Evolutionary conservation across 2,113 vertebrate genomes (phyloP), one percentile per base, ranked within the genome.

Genomic region (Thalassarche chlororhynchos): DNA sequence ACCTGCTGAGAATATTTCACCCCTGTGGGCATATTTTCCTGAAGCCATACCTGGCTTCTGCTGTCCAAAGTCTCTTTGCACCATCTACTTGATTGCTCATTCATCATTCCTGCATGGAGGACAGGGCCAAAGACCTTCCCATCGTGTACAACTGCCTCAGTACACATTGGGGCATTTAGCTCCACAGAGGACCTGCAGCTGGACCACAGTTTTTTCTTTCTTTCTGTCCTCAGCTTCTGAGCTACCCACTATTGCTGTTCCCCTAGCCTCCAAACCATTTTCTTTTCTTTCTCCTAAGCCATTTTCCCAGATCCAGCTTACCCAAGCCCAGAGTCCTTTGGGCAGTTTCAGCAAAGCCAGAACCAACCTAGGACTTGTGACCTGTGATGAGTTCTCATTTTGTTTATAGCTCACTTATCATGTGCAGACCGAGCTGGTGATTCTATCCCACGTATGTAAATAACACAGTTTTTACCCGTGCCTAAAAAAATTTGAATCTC

Each of bases 71-170:
- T 49, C 60, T 44, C 14, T 65, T 85, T 60, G 28, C 34, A 60
- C 20, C 28, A n/a, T 8, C 28, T 75, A 16, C 47, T 38, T 0
- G 0, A 28, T 16, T 44, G 16, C 18, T 57, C 3, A 47, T 42
- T 75, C 26, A 42, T 64, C 42, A 9, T 49, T 62, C 62, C 74
- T 26, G 3, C 10, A 3, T 17, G 31, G 26, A 54, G 29, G 20
- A 31, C 31, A 36, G 44, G 28, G 23, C 17, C 28, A 69, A 74
- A 68, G 76, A 40, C 16, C 49, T 49, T 51, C 42, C 52, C n/a
- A n/a, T 44, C 6, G 0, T 10, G 8, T 8, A 12, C 7, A 1
- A 31, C 20, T 28, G 38, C 17, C 38, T 57, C 3, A 1, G 38
- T 34, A 17, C 10, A 12, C 15, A 3, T 6, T 20, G 28, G 32